Percentiles rank a stretch among this genome's conserved stretches.
These are phyloP conservation scores for Helicoverpa armigera DNA, from an alignment of 1,140 invertebrate species.

Conservation along the genomic window DNA sequence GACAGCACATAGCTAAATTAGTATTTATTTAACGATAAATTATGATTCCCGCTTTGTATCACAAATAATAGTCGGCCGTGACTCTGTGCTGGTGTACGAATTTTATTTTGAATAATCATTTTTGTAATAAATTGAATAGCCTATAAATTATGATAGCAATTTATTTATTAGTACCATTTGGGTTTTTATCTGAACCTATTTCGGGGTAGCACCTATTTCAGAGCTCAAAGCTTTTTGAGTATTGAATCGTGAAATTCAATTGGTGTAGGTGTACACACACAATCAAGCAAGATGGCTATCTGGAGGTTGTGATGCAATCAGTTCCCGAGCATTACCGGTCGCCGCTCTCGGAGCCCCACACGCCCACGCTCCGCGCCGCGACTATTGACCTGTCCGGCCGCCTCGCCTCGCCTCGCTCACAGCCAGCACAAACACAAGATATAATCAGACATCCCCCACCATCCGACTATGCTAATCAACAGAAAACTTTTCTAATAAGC, in stretches of 20 bases:
- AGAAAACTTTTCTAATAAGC: constrained; percentile 46
- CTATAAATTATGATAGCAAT: too few species aligned
- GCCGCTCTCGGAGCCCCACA: not conserved
- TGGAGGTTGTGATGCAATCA: constrained; percentile 16
- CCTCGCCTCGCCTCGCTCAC: not conserved
- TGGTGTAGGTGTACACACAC: not conserved
- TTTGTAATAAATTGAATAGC: too few species aligned
- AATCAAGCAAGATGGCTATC: not conserved
- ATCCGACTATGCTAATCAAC: constrained; percentile 16
- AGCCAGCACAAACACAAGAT: not conserved
- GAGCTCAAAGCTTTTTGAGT: too few species aligned
- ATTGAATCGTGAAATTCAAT: not conserved
- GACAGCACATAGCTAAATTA: not conserved
- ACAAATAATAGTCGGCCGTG: too few species aligned
- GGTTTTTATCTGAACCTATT: too few species aligned
- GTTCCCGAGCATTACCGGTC: constrained; percentile 16
- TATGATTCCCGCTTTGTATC: too few species aligned
- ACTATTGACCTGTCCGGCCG: constrained; percentile 10
- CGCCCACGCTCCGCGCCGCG: not conserved
- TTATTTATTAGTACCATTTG: too few species aligned
- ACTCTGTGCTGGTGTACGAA: too few species aligned
- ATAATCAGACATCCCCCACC: constrained; percentile 9
- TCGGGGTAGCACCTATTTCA: too few species aligned
- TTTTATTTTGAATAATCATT: too few species aligned
- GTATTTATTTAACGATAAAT: not conserved